These are phyloP conservation scores for Mycteria americana DNA, from an alignment of 2,797 vertebrate species.

Conservation along the genomic window DNA sequence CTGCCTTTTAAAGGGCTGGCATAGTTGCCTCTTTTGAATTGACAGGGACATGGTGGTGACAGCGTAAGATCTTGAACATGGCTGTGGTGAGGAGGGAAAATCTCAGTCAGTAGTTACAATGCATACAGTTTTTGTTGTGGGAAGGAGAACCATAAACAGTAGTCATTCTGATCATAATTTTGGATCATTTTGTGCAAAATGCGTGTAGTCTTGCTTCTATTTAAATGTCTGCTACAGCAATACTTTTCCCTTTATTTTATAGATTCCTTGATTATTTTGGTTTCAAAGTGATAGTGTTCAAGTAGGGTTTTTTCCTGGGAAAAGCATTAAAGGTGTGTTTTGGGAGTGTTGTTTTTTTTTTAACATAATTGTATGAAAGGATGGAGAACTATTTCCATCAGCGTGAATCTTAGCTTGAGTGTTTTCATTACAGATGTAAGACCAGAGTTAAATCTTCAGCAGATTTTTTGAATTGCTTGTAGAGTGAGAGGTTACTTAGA, in stretches of 20 bases:
- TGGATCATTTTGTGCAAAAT: neutral
- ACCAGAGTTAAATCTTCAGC: neutral
- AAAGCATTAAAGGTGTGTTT: neutral
- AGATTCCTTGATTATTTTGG: neutral
- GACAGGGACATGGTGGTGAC: neutral
- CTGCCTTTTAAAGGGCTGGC: neutral
- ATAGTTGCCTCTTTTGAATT: neutral
- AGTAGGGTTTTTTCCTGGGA: neutral
- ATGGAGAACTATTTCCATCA: neutral
- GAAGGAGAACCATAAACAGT: neutral
- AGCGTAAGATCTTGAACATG: accelerated
- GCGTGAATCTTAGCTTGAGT: neutral
- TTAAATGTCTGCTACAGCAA: neutral
- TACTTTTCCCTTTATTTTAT: neutral
- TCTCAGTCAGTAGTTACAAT: neutral
- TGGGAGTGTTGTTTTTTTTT: neutral
- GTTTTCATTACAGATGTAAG: neutral
- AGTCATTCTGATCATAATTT: neutral
- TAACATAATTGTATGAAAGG: neutral
- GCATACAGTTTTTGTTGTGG: neutral
- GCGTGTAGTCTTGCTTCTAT: neutral
- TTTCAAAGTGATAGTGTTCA: neutral
- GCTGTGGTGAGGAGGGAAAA: neutral
- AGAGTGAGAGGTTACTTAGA: neutral
- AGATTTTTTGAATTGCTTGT: neutral